Evolutionary conservation across 2,888 invertebrate genomes (phyloP), one percentile per base, ranked within the genome.

Genomic region (Leucophenga maculata): DNA sequence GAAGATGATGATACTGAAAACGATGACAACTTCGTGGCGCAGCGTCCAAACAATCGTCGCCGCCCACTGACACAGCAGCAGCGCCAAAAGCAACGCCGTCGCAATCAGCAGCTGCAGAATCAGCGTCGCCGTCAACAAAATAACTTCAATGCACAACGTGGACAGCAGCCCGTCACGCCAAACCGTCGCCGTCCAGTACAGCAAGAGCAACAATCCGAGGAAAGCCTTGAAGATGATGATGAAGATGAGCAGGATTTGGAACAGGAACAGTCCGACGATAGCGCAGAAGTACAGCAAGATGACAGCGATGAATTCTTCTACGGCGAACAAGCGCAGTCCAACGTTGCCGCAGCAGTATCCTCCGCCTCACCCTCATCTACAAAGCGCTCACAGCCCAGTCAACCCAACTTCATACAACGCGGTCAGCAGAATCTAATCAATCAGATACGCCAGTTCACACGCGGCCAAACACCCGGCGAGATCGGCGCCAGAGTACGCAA

Each of bases 381-480:
- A 72, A 70, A 8, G 65, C 55, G 69, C 9, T 60, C 77, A n/a
- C 69, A 75, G 52, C 20, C 72, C 71, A 75, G 55, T 11, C 78
- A 80, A 52, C 59, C 77, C 16, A 76, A 74, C 55, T 83, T 85
- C 64, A 80, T 86, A 4, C 85, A 83, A 59, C 82, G 74, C 6
- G 77, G 84, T 9, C 86, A 85, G 44, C 84, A 86, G 69, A 82
- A 67, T 32, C 68, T 86, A 32, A 74, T 85, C 55, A 83, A 83
- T 16, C 86, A 86, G 73, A 77, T 86, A 20, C 77, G 79, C 18
- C 75, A 85, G n/a, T 77, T 86, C 50, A 83, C 83, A 3, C 76
- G 80, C 0, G 82, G 79, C 1, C 84, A 82, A 64, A 72, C 78
- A 0, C 78, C 84, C 46, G 73, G 69, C 13, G 85, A 83, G 32